These are phyloP conservation scores for Mesoligia furuncula DNA, from an alignment of 2,888 invertebrate genomes.

Conservation along the genomic window DNA sequence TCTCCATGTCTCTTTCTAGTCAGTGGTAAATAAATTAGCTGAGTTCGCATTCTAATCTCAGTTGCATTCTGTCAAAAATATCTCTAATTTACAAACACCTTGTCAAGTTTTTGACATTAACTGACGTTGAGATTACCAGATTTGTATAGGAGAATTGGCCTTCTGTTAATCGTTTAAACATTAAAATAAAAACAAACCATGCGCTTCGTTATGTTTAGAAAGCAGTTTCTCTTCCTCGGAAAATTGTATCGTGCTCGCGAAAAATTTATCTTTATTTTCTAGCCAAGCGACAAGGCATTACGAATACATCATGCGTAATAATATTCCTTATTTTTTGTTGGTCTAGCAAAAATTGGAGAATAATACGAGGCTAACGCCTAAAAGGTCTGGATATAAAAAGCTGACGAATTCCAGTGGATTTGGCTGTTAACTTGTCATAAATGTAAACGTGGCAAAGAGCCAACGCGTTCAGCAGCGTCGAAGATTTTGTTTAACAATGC, in stretches of 20 bases:
- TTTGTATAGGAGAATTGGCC: too few relatives aligned
- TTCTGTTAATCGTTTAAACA: neutral
- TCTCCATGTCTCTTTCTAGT: neutral
- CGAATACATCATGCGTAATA: slow-evolving; percentile 31
- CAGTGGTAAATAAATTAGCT: neutral
- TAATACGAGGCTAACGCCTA: slow-evolving; percentile 36
- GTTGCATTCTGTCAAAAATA: too few relatives aligned
- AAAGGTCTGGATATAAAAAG: slow-evolving; percentile 39
- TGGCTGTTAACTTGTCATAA: slow-evolving; percentile 52
- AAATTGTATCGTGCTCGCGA: neutral
- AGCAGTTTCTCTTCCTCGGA: neutral
- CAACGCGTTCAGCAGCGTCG: slow-evolving; percentile 19
- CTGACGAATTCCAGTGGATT: slow-evolving; percentile 16
- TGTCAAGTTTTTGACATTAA: neutral
- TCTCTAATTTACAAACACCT: too few relatives aligned
- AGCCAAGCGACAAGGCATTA: slow-evolving; percentile 14
- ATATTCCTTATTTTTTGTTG: slow-evolving; percentile 43
- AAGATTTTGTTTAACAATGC: slow-evolving; percentile 47
- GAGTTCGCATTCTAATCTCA: too few relatives aligned
- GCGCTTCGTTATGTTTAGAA: neutral
- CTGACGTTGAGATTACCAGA: neutral
- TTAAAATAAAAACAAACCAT: neutral
- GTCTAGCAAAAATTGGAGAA: slow-evolving; percentile 29
- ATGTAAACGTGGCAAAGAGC: slow-evolving; percentile 41
- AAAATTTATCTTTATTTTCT: neutral